A percentile compares a stretch with the other conserved stretches of the same genome.
Conservation (phyloP, 2,888 invertebrate species). For the Taphrorychus bicolor region DNA sequence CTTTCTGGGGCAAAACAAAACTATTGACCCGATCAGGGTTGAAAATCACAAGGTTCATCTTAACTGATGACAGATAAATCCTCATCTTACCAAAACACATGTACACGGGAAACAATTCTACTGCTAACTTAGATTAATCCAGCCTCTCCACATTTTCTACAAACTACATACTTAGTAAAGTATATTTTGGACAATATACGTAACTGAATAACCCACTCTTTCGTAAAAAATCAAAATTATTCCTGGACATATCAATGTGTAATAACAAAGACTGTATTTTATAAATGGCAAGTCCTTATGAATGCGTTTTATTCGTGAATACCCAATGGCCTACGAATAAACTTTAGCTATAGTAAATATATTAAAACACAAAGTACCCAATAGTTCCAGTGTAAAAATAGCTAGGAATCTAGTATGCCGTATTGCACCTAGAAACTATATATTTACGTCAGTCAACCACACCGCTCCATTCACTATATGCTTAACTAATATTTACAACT, state of each 20-base stretch:
- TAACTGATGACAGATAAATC: slow-evolving; percentile 45
- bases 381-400: slow-evolving; percentile 26
- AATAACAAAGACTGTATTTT: background rate
- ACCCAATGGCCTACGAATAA: background rate
- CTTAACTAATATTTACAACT: slow-evolving; percentile 52
- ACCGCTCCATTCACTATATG: slow-evolving; percentile 41
- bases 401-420: slow-evolving; percentile 27
- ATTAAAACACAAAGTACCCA: background rate
- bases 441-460: slow-evolving; percentile 43
- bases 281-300: background rate
- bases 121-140: slow-evolving; percentile 26
- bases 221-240: background rate
- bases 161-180: background rate
- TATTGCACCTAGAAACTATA: slow-evolving; percentile 49
- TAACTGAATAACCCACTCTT: background rate
- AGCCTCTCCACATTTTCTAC: slow-evolving; percentile 22
- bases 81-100: slow-evolving; percentile 44
- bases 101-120: slow-evolving; percentile 36
- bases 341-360: background rate
- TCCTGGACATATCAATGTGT: background rate
- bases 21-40: slow-evolving; percentile 37
- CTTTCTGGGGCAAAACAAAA: slow-evolving; percentile 41
- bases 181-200: background rate
- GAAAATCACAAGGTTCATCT: slow-evolving; percentile 48
- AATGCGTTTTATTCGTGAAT: background rate